Evolutionary conservation across 2,888 invertebrate species (phyloP).

Genomic region (Platypus cylindrus): DNA sequence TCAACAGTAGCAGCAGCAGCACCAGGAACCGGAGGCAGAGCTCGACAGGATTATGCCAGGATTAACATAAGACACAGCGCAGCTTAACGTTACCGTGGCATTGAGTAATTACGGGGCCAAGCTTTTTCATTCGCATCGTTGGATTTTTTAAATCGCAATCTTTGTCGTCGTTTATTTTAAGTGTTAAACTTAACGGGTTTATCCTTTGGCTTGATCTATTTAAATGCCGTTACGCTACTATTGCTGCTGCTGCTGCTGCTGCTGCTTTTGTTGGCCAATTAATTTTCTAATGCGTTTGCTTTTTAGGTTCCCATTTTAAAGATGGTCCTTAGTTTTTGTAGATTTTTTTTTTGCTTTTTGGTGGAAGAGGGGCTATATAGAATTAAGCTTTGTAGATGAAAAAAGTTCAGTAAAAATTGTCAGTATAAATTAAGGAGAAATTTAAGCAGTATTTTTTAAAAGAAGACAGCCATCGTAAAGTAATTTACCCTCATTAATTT

Average conservation of each 20-base stretch:
- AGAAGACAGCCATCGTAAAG: too few species aligned
- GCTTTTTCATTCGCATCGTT: conserved; percentile 26
- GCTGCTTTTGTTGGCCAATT: conserved; percentile 8
- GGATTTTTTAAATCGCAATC: conserved; percentile 26
- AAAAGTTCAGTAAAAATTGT: too few species aligned
- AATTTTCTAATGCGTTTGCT: conserved; percentile 6
- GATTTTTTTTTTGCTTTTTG: too few species aligned
- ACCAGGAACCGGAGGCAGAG: conserved; percentile 28
- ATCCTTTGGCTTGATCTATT: conserved; percentile 16
- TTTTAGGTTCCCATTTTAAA: conserved; percentile 2
- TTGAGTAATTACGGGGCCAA: conserved; percentile 34
- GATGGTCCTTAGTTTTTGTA: too few species aligned
- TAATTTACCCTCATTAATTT: too few species aligned
- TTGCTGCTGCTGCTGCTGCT: too few species aligned
- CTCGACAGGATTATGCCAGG: conserved; percentile 34
- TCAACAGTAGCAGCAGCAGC: conserved; percentile 27
- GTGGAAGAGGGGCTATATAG: too few species aligned
- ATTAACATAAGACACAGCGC: conserved; percentile 38
- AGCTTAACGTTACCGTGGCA: conserved; percentile 35
- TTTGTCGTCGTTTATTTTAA: conserved; percentile 27
- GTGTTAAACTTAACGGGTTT: conserved; percentile 17
- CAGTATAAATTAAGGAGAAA: too few species aligned
- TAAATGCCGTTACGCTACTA: conserved; percentile 14
- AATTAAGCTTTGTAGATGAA: too few species aligned
- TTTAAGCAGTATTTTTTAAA: too few species aligned